Evolutionary conservation across 2,888 invertebrate genomes (phyloP), one percentile per base, ranked within the genome.

Genomic region (Tinea trinotella): DNA sequence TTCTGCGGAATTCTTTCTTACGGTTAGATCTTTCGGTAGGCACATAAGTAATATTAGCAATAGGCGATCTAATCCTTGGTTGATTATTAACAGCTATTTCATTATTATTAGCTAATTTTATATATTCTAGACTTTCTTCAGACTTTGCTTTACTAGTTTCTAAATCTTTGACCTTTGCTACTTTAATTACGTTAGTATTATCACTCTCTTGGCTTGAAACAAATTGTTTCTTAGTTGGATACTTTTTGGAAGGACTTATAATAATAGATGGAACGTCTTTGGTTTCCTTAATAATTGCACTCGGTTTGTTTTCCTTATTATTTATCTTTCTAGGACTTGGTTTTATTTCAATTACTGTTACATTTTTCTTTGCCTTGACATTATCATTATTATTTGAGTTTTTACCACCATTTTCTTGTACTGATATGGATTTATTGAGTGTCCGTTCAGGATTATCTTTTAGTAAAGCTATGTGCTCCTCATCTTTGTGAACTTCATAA

Each of bases 51-150:
- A 86, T 65, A 58, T 82, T 84, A 1, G 86, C 76, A 60, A 87
- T 82, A 1, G 87, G 87, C 36, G 87, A 85, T 20, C 87, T 76
- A 34, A 81, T 72, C 64, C 87, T 76, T 0, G 87, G 87, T 59
- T 83, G 87, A 59, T 87, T 87, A 54, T 81, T 81, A 3, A 87
- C 80, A 6, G 76, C 82, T 54, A 87, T 84, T 66, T 85, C 82
- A 67, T 83, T 83, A 56, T 83, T 71, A 60, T 85, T 71, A 17
- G 76, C 73, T 59, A 87, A 60, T 63, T 83, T 81, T 19, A 87
- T 76, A 54, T 76, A 83, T 63, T 87, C 81, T 58, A 87, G 67
- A 62, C 81, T 86, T 57, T 83, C 84, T 53, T 83, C 76, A 0
- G 76, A 76, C 63, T 74, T 78, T 56, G 70, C 76, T 65, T 78